phyloP scores from a whole-genome alignment of 2,888 invertebrate genomes.

The Encarsia formosa region DNA sequence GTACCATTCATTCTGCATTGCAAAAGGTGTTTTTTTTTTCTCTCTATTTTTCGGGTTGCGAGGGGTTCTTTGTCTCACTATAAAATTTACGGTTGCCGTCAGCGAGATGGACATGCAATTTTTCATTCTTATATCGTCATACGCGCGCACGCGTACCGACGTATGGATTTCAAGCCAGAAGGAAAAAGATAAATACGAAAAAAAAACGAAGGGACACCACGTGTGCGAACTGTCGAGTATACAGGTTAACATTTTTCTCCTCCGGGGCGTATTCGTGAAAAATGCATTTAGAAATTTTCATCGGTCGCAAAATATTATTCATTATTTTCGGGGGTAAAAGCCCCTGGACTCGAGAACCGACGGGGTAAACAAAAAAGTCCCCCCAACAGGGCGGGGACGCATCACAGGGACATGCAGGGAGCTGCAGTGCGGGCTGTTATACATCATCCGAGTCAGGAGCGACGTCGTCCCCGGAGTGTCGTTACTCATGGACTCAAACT shows the following conservation, averaged over 20 bases:
- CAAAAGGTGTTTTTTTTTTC: not conserved
- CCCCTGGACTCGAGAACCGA: not conserved
- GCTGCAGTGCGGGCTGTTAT: not conserved
- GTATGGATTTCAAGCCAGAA: slow-evolving; percentile 26
- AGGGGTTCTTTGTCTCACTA: slow-evolving; percentile 5
- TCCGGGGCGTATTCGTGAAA: not conserved
- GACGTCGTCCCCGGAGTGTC: slow-evolving; percentile 30
- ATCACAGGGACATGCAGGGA: not conserved
- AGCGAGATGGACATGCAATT: slow-evolving; percentile 18
- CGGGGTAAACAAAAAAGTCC: not conserved
- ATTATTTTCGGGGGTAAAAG: not conserved
- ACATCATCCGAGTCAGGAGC: not conserved
- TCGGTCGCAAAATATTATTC: not conserved
- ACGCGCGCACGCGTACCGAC: slow-evolving; percentile 18
- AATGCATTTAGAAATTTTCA: not conserved
- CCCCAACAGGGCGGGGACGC: not conserved
- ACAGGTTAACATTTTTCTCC: not conserved
- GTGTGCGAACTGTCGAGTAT: not conserved
- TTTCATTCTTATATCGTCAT: slow-evolving; percentile 21
- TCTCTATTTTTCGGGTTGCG: not conserved
- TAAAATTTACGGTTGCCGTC: slow-evolving; percentile 22
- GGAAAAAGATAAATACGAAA: not conserved
- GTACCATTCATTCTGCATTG: not conserved
- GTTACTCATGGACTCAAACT: slow-evolving; percentile 39
- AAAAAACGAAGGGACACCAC: not conserved